Percentiles rank a stretch among this genome's conserved stretches.
Evolutionary conservation across 2,888 invertebrate species (phyloP).

Genomic region (Tetragonisca angustula): DNA sequence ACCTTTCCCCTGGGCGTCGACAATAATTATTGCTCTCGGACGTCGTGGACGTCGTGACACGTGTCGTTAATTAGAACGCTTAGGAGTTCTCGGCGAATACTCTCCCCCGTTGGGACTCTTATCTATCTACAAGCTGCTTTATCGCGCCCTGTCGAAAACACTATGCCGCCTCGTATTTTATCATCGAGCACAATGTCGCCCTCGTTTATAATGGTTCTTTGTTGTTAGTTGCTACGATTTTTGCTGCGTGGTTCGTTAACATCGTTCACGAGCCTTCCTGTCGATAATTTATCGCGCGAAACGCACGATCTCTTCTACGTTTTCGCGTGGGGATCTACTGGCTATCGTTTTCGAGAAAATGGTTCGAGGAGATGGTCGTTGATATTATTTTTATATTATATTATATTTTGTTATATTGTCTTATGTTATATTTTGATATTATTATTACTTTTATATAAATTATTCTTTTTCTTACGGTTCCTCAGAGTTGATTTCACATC

Average conservation of each 20-base stretch:
- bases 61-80: conserved; percentile 53
- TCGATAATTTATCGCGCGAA: conserved; percentile 40
- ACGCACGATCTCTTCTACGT: neutral
- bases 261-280: conserved; percentile 33
- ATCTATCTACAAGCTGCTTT: conserved; percentile 57
- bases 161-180: conserved; percentile 47
- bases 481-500: too few species aligned
- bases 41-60: conserved; percentile 33
- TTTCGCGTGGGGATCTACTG: neutral
- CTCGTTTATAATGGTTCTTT: conserved; percentile 57
- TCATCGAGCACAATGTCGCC: conserved; percentile 41
- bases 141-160: conserved; percentile 58
- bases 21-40: conserved; percentile 23
- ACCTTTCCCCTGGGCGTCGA: too few species aligned
- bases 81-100: neutral
- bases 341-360: neutral
- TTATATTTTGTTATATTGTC: too few species aligned
- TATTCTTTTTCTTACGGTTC: too few species aligned
- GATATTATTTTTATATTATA: too few species aligned
- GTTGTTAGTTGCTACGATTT: conserved; percentile 37
- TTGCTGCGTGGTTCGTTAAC: neutral
- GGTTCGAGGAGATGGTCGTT: too few species aligned
- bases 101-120: conserved; percentile 22
- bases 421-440: too few species aligned
- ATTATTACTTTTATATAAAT: too few species aligned